Base-by-base conservation (phyloP, 53 echinoderm and acorn worm genomes). In the Stichopus horrens region DNA sequence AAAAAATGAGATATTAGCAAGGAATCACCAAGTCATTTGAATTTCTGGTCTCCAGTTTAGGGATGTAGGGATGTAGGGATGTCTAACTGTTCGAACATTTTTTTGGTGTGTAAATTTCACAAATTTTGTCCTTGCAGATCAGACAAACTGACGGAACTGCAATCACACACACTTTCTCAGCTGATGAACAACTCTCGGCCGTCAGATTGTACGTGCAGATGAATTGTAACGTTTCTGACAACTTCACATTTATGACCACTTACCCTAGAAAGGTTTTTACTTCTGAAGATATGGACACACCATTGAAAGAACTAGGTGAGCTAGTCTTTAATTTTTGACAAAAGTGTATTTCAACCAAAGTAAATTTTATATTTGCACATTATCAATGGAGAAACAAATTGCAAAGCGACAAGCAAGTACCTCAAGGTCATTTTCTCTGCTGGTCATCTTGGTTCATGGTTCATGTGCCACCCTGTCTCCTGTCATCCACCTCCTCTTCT, bases 281-380 rank as follows among this genome's bases (percentile, higher is more conserved):
- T 7, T 86, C 92, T 74, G 97, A 97, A 51, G 97, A 97, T 86
- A 97, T 97, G 97, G 95, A 95, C 67, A 94, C 94, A 88, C 97
- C 97, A 16, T 89, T 97, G 8, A 91, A 94, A 83, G 91, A 94
- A 91, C 78, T 97, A 88, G 97, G 97, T 95, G 55, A 93, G 90
- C 37, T 37, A 37, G 37, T 37, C 37, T 37, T 37, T 37, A 37
- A 37, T 37, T 37, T 37, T 37, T 37, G 37, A 37, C 37, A 37
- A 37, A 37, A 37, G 37, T 37, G 37, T 37, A 37, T 37, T 37
- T 37, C 37, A 37, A 37, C 37, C 37, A 37, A 37, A 37, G 37
- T 37, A 37, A 37, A 37, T 37, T 37, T 37, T 37, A 2, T 37
- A 37, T 37, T 37, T 37, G 37, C 37, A 37, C 2, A 37, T 37